A percentile compares a stretch with the other conserved stretches of the same genome.
Evolutionary conservation across 1,140 invertebrate species (phyloP).

Genomic region (Penaeus chinensis): DNA sequence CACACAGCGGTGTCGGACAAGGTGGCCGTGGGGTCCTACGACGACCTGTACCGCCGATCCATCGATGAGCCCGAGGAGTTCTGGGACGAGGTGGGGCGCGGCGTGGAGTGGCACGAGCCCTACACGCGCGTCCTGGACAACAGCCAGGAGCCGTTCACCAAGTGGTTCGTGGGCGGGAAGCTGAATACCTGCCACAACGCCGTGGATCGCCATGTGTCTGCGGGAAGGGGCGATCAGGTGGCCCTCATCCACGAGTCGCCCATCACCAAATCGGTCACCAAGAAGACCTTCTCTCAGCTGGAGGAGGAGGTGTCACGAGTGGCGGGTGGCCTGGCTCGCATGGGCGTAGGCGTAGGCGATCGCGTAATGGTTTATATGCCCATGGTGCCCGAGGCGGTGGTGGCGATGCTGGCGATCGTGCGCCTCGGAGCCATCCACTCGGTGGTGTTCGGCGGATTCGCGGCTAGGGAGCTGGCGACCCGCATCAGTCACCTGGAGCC

Average conservation of each 20-base stretch:
- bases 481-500: conserved; percentile 89
- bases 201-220: conserved; percentile 87
- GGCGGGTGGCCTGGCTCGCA: conserved; percentile 79
- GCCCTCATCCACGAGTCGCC: conserved; percentile 93
- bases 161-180: conserved; percentile 93
- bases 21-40: conserved; percentile 70
- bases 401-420: conserved; percentile 85
- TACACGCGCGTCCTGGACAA: conserved; percentile 88
- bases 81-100: conserved; percentile 82
- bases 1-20: not conserved
- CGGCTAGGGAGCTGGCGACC: conserved; percentile 84
- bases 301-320: conserved; percentile 79
- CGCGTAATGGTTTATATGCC: conserved; percentile 92
- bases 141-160: conserved; percentile 84
- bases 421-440: conserved; percentile 88
- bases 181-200: conserved; percentile 94
- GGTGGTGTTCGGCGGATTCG: conserved; percentile 91
- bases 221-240: conserved; percentile 80
- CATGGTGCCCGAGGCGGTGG: conserved; percentile 85
- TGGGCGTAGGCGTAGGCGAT: conserved; percentile 83
- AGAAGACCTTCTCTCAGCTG: conserved; percentile 85
- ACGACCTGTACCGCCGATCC: conserved; percentile 77
- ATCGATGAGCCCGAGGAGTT: conserved; percentile 85
- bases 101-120: conserved; percentile 84
- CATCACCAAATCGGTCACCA: conserved; percentile 78